Percentiles rank a stretch among this genome's conserved stretches.
These are phyloP conservation scores for Actinia equina DNA, from an alignment of 64 coral and sea anemone genomes.

Conservation along the genomic window DNA sequence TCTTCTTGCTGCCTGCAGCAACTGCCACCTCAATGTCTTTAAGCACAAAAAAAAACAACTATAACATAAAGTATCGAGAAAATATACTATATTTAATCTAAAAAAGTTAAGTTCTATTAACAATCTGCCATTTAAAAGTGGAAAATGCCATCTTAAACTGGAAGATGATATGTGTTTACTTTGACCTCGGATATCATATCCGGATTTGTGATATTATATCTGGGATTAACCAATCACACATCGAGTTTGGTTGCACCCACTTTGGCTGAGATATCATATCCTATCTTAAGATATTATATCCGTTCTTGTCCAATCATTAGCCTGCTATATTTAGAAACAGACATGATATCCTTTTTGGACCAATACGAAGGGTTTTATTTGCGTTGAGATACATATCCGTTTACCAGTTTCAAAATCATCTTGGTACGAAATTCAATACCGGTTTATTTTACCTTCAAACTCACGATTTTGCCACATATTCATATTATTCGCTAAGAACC, in stretches of 20 bases:
- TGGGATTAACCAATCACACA: constrained; percentile 16
- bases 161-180: too few relatives aligned
- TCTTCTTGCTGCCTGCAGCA: too few relatives aligned
- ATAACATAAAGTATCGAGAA: too few relatives aligned
- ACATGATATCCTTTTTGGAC: neutral
- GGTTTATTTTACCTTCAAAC: neutral
- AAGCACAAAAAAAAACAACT: too few relatives aligned
- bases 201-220: neutral
- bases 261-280: constrained; percentile 22
- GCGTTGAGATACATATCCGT: neutral
- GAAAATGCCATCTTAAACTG: too few relatives aligned
- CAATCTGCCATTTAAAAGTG: too few relatives aligned
- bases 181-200: neutral
- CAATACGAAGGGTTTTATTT: neutral
- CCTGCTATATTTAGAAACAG: constrained; percentile 18
- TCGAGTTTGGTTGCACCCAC: neutral
- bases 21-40: too few relatives aligned
- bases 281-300: neutral
- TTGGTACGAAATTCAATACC: neutral
- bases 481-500: neutral
- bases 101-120: neutral
- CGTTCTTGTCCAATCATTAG: neutral
- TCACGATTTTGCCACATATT: neutral
- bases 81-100: too few relatives aligned
- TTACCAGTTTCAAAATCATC: neutral